Evolutionary conservation across 2,888 invertebrate species (phyloP).

Genomic region (Phengaris arion): DNA sequence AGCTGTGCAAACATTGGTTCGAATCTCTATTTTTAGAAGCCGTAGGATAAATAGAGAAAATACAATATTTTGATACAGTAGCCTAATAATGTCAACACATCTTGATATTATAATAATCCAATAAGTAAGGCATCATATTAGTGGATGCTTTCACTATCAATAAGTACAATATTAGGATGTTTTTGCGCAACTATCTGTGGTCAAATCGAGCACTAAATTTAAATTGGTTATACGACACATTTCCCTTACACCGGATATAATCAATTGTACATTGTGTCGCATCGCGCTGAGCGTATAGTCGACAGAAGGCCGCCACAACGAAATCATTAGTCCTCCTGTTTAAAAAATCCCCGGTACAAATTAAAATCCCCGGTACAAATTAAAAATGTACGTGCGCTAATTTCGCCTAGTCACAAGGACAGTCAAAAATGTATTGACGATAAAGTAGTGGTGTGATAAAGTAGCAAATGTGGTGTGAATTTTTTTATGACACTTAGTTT

Average conservation of each 20-base stretch:
- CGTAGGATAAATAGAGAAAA: too few relatives aligned
- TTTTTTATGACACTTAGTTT: too few relatives aligned
- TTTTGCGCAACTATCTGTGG: constrained; percentile 49
- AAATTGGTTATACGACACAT: constrained; percentile 78
- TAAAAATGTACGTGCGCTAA: too few relatives aligned
- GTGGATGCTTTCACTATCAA: too few relatives aligned
- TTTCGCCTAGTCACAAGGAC: neutral
- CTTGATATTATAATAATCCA: too few relatives aligned
- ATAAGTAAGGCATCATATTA: too few relatives aligned
- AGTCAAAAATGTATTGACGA: neutral
- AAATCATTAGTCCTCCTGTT: constrained; percentile 39
- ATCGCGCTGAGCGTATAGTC: constrained; percentile 59
- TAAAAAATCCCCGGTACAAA: constrained; percentile 13
- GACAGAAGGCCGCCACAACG: constrained; percentile 53
- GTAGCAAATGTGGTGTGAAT: neutral
- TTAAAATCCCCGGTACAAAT: neutral
- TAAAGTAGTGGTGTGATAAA: too few relatives aligned
- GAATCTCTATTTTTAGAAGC: too few relatives aligned
- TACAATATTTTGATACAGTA: too few relatives aligned
- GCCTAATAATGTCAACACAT: too few relatives aligned
- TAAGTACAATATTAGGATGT: constrained; percentile 29
- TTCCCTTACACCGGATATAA: constrained; percentile 76
- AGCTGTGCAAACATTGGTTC: too few relatives aligned
- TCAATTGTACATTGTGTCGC: constrained; percentile 67
- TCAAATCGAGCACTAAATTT: constrained; percentile 70